Evolutionary conservation across 1,140 invertebrate genomes (phyloP).

Genomic region (Orchesella cincta): DNA sequence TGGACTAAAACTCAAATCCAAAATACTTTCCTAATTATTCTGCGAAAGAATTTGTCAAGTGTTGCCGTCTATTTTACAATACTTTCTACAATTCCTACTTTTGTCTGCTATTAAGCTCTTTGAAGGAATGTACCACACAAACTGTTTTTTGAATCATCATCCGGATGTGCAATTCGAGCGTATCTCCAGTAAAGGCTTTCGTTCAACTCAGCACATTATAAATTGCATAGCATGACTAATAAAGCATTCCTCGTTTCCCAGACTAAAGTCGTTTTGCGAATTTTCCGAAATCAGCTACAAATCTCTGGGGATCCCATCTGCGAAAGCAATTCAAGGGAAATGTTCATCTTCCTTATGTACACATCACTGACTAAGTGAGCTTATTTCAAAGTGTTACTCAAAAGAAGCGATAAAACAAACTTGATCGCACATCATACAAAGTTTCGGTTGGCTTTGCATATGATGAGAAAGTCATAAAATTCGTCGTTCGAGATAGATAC

Average conservation of each 20-base stretch:
- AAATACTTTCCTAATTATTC: too few species aligned
- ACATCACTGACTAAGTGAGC: not conserved
- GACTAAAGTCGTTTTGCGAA: not conserved
- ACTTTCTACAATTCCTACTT: not conserved
- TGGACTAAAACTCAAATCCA: too few species aligned
- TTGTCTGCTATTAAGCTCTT: not conserved
- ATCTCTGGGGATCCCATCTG: constrained; percentile 12
- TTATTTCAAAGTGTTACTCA: not conserved
- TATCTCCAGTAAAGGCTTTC: not conserved
- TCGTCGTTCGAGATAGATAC: not conserved
- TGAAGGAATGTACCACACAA: not conserved
- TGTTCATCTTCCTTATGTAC: too few species aligned
- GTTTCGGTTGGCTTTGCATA: not conserved
- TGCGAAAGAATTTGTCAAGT: not conserved
- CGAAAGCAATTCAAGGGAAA: not conserved
- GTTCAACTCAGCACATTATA: not conserved
- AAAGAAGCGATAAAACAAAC: not conserved
- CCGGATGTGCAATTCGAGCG: not conserved
- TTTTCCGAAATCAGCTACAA: not conserved
- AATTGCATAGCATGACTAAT: not conserved
- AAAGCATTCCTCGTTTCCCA: not conserved
- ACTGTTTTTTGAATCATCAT: not conserved
- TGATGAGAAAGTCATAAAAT: constrained; percentile 14
- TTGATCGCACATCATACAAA: not conserved
- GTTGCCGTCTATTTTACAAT: too few species aligned